Evolutionary conservation across 2,888 invertebrate genomes (phyloP), one percentile per base, ranked within the genome.

Genomic region (Agapostemon virescens): DNA sequence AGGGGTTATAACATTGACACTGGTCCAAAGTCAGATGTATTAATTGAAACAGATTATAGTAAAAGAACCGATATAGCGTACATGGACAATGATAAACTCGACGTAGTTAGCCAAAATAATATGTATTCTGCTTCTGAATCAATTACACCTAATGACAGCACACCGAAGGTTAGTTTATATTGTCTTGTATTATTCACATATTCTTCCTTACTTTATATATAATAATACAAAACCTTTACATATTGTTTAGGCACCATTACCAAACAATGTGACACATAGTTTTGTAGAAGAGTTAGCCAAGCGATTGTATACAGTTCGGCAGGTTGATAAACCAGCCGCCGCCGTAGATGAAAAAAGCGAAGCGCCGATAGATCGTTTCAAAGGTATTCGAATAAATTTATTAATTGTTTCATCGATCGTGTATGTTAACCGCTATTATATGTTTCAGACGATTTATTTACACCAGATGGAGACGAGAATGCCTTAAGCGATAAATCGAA

Each of bases 271-370:
- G n/a, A 23, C 78, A 49, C 85, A 86, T 17, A 94, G 93, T 82
- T 94, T 95, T 82, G 95, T 95, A 0, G 95, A 95, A 6, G 95
- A 95, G 87, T 91, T 96, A 67, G 95, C 95, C 0, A 93, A 94
- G 67, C 93, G 95, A 81, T 91, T 95, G 30, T 95, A 94, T 2
- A 94, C 93, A 77, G 93, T 94, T 67, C 88, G 93, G 64, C 92
- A 92, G 69, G 90, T 93, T 0, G 93, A 93, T 69, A 93, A 94
- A 85, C 94, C 94, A 0, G 88, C 93, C 9, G 89, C 93, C 9
- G 89, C 92, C 83, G 86, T 79, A 36, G 88, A 88, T 58, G 91
- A 91, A 68, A 69, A 81, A 17, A 88, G 79, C 67, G 90, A 91
- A 66, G 83, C 89, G n/a, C 90, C 90, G 23, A 88, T 90, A 69